These are phyloP conservation scores for Harpagus bidentatus DNA, from an alignment of 2,113 vertebrate species.

Conservation along the genomic window DNA sequence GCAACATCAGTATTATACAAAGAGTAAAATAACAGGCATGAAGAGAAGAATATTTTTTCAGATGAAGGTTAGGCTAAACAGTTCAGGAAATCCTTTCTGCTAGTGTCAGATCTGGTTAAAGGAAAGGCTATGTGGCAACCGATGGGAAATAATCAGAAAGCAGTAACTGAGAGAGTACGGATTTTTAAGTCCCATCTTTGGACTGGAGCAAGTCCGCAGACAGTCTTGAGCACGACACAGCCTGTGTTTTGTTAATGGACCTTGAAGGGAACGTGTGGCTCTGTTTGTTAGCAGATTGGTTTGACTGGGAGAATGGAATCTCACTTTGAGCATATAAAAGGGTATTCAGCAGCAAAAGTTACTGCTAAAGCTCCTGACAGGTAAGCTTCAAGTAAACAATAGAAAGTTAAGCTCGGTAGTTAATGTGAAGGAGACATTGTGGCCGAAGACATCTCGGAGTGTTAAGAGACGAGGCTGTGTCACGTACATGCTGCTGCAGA, in stretches of 20 bases:
- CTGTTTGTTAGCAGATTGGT: background rate
- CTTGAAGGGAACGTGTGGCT: background rate
- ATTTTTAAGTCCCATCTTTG: background rate
- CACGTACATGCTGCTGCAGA: background rate
- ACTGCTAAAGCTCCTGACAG: background rate
- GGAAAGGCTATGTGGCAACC: background rate
- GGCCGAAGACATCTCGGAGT: background rate
- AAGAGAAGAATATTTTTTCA: background rate
- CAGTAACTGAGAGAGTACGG: background rate
- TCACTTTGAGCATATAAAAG: background rate
- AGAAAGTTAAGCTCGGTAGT: background rate
- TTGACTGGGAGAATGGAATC: background rate
- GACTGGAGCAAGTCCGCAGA: background rate
- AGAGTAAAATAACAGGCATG: background rate
- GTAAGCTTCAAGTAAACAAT: background rate
- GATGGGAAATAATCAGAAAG: background rate
- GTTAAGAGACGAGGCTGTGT: background rate
- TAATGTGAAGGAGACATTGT: background rate
- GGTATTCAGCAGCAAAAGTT: background rate
- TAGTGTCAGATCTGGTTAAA: background rate
- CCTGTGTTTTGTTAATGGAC: background rate
- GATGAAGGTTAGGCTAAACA: background rate
- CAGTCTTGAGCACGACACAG: background rate
- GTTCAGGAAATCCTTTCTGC: background rate
- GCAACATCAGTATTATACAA: background rate